These are phyloP conservation scores for Stictocephala bisonia DNA, from an alignment of 2,888 invertebrate genomes.

Conservation along the genomic window DNA sequence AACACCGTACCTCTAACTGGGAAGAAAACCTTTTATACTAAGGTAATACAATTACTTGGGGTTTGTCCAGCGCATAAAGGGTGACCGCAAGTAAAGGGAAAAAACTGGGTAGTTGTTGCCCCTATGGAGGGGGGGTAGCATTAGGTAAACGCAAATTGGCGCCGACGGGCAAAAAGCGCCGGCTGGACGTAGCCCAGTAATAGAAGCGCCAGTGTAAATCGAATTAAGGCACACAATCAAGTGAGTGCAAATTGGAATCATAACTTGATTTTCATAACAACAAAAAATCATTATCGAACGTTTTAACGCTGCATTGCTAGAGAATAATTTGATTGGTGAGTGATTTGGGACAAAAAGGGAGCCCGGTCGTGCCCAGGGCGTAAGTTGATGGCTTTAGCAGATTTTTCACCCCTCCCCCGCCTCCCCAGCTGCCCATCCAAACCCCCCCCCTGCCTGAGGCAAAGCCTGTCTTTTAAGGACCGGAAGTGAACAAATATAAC, in stretches of 20 bases:
- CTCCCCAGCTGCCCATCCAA: no score
- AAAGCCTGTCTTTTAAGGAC: neutral
- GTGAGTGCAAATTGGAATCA: conserved; percentile 40
- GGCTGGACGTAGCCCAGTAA: conserved; percentile 36
- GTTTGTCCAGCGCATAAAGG: no score
- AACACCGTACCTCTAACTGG: neutral
- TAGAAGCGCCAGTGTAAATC: conserved; percentile 40
- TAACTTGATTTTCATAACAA: conserved; percentile 47
- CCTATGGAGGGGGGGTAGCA: neutral
- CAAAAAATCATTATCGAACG: conserved; percentile 49
- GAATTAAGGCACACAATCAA: conserved; percentile 29
- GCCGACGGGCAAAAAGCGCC: conserved; percentile 27
- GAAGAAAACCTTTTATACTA: conserved; percentile 19
- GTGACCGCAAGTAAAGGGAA: neutral
- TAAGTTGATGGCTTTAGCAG: conserved; percentile 45
- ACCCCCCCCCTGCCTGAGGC: neutral
- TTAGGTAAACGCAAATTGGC: conserved; percentile 8
- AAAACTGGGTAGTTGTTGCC: no score
- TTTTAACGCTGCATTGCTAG: conserved; percentile 47
- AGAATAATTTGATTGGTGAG: conserved; percentile 47
- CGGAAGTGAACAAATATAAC: conserved; percentile 9
- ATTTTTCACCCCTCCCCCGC: conserved; percentile 10
- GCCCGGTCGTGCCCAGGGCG: conserved; percentile 4
- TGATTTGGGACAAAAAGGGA: conserved; percentile 45
- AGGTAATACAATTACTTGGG: neutral